Base-by-base conservation (phyloP, 2,113 vertebrate species). In the Plecturocebus donacophilus region DNA sequence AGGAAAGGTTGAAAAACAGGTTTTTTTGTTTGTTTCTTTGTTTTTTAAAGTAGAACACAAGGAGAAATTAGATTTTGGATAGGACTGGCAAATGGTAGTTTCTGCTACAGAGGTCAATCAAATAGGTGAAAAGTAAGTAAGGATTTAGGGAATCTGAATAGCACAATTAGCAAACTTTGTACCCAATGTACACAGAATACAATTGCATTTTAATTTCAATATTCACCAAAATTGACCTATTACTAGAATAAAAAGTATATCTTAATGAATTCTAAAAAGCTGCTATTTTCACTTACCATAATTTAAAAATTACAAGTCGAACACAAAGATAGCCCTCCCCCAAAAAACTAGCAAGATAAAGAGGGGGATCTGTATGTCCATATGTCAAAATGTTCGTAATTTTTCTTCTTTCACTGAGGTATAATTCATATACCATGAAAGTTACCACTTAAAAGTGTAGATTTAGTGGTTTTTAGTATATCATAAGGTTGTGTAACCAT, bases 71-170 rank as follows among this genome's bases (percentile, higher is more conserved):
- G n/a, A 73, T 66, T 81, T 80, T 94, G 45, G 49, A 35, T 73
- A 91, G 45, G 42, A 54, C 35, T 90, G 61, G 68, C 68, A 70
- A 73, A 73, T 45, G 54, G 38, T 61, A 85, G 42, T 73, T 90
- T 96, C 45, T 94, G 17, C 32, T n/a, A 91, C 23, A 90, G 76
- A 42, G 58, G 77, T 35, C 58, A 73, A 85, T 85, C 32, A 86
- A 81, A 23, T 71, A 85, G 66, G 42, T 81, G 40, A 94, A 96
- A 92, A 85, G 61, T 79, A 94, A 91, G 66, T 80, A 87, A 73
- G 56, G 40, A 90, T 96, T 6, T 83, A 90, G 61, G 84, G 64
- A 30, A 52, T 45, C 35, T 73, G 14, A 70, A 49, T 80, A 88
- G 54, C 58, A 79, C 14, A 70, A n/a, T 83, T 93, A 79, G 14